Conservation (phyloP, 92 coral and sea anemone species). For the Phenganax subtilis region DNA sequence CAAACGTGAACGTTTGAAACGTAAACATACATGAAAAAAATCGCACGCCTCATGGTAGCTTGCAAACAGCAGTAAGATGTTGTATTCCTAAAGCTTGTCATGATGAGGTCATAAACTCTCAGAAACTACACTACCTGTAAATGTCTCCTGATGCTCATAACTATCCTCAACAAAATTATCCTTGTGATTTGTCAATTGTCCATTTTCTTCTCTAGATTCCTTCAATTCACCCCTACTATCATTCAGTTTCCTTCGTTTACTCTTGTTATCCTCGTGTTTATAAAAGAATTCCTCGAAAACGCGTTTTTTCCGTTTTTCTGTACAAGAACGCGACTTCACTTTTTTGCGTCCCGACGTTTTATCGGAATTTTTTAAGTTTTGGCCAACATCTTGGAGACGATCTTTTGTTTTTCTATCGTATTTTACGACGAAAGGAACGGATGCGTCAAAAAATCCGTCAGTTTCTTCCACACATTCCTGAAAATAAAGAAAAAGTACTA, state of each 20-base stretch:
- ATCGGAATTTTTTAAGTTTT: background rate
- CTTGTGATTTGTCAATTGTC: background rate
- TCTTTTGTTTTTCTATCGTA: slow-evolving; percentile 40
- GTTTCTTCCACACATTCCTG: slow-evolving; percentile 17
- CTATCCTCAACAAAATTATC: background rate
- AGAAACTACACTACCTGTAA: slow-evolving; percentile 3
- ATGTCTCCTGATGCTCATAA: slow-evolving; percentile 5
- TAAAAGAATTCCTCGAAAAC: background rate
- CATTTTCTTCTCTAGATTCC: background rate
- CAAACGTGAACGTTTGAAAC: no score
- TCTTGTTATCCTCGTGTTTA: background rate
- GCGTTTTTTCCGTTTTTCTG: background rate
- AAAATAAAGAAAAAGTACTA: background rate
- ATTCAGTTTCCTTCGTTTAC: slow-evolving; percentile 17
- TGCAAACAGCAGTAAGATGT: no score
- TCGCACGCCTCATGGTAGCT: no score
- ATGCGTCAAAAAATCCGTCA: background rate
- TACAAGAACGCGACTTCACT: background rate
- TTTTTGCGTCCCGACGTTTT: background rate
- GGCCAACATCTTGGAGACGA: background rate
- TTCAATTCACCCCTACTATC: background rate
- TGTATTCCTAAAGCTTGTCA: no score
- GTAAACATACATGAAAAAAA: no score
- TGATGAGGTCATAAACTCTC: background rate
- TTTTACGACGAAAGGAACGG: slow-evolving; percentile 47